phyloP scores from a whole-genome alignment of 2,113 vertebrate genomes.

The Hoplias malabaricus region DNA sequence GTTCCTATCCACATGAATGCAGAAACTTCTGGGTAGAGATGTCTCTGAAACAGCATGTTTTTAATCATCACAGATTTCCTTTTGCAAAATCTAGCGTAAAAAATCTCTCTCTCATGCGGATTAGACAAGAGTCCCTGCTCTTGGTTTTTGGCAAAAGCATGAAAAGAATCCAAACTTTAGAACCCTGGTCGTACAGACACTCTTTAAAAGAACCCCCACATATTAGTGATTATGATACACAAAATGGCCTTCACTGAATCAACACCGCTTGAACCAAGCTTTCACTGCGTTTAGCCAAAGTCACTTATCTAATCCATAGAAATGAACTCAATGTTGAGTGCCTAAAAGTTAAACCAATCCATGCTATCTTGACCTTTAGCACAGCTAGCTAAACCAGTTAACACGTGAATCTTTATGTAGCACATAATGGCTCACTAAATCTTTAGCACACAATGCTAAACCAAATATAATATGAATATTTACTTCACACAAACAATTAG shows the following conservation, averaged over 20 bases:
- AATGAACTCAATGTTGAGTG: too few relatives aligned
- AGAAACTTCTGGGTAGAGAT: neutral
- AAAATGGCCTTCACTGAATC: conserved; percentile 11
- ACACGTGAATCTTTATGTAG: too few relatives aligned
- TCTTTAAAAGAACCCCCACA: neutral
- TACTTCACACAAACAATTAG: too few relatives aligned
- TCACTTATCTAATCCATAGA: neutral
- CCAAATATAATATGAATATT: too few relatives aligned
- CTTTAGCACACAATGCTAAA: too few relatives aligned
- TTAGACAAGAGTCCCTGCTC: neutral
- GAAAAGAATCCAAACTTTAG: neutral
- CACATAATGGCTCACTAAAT: too few relatives aligned
- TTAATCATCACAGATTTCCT: conserved; percentile 1
- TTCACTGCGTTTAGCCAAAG: neutral
- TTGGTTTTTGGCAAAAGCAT: neutral
- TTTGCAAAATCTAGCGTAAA: neutral
- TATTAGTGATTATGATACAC: neutral
- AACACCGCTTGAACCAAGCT: neutral
- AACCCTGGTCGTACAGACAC: neutral
- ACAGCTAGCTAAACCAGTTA: neutral
- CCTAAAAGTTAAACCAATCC: too few relatives aligned
- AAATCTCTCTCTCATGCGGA: neutral
- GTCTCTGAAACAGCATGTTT: neutral
- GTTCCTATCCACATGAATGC: neutral
- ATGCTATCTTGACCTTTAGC: neutral